phyloP scores from a whole-genome alignment of 2,797 vertebrate species.

The Danio aesculapii region DNA sequence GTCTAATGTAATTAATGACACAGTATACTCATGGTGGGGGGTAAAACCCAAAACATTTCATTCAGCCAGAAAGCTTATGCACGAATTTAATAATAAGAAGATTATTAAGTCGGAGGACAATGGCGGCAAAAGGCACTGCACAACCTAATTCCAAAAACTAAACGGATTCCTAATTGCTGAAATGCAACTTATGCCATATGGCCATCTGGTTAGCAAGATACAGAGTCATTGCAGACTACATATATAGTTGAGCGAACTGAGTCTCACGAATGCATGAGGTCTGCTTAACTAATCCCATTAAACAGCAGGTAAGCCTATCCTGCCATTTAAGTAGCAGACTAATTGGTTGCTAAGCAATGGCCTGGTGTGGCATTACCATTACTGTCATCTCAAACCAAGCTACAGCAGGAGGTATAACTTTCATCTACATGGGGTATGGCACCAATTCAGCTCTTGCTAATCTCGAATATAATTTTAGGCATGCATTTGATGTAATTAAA shows the following conservation, averaged over 20 bases:
- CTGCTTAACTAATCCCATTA: conserved; percentile 55
- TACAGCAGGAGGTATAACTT: neutral
- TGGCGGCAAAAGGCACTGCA: conserved; percentile 11
- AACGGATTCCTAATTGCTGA: conserved; percentile 33
- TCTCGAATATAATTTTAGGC: neutral
- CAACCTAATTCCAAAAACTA: conserved; percentile 29
- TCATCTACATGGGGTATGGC: neutral
- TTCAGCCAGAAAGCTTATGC: conserved; percentile 9
- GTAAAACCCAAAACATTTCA: conserved; percentile 26
- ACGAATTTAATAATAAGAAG: conserved; percentile 24
- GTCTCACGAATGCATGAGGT: conserved; percentile 35
- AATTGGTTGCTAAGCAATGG: conserved; percentile 41
- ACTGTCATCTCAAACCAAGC: conserved; percentile 15
- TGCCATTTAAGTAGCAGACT: conserved; percentile 38
- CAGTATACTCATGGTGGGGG: neutral
- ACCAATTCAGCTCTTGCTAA: neutral
- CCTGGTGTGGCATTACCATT: conserved; percentile 5
- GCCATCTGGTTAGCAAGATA: conserved; percentile 56
- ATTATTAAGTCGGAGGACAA: conserved; percentile 18
- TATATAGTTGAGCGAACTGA: conserved; percentile 20
- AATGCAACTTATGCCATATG: conserved; percentile 31
- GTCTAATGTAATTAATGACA: conserved; percentile 6
- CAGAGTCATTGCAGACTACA: conserved; percentile 31
- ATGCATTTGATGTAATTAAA: conserved; percentile 1
- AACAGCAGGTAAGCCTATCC: conserved; percentile 42